phyloP scores from a whole-genome alignment of 1,140 invertebrate species.

The Procambarus virginalis region DNA sequence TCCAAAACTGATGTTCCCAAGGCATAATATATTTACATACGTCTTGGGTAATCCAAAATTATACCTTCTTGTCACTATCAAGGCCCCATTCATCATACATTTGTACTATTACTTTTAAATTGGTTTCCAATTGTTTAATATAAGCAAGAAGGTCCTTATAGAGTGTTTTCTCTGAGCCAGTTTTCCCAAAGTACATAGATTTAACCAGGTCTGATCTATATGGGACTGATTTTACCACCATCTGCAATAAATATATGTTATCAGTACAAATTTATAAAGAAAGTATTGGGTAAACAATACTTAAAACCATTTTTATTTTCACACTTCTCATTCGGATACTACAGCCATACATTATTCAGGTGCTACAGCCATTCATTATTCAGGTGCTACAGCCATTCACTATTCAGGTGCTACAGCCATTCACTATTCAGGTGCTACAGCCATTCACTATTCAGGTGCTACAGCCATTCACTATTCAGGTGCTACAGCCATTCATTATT shows the following conservation, averaged over 20 bases:
- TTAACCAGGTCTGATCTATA: constrained; percentile 39
- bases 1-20: not conserved
- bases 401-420: no score
- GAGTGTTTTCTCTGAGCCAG: constrained; percentile 21
- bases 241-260: constrained; percentile 12
- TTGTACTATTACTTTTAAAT: constrained; percentile 43
- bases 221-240: constrained; percentile 52
- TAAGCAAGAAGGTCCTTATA: constrained; percentile 16
- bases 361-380: no score
- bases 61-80: constrained; percentile 47
- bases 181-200: constrained; percentile 43
- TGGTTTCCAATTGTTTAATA: constrained; percentile 20
- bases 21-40: not conserved
- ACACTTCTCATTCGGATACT: no score
- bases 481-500: no score
- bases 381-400: no score
- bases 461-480: no score
- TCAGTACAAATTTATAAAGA: no score
- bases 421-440: no score
- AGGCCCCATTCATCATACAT: constrained; percentile 61
- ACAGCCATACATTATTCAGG: no score
- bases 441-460: no score
- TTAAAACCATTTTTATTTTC: not conserved
- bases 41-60: not conserved
- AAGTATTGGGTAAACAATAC: no score